These are phyloP conservation scores for Corbicula japonica DNA, from an alignment of 2,888 invertebrate species.

Conservation along the genomic window DNA sequence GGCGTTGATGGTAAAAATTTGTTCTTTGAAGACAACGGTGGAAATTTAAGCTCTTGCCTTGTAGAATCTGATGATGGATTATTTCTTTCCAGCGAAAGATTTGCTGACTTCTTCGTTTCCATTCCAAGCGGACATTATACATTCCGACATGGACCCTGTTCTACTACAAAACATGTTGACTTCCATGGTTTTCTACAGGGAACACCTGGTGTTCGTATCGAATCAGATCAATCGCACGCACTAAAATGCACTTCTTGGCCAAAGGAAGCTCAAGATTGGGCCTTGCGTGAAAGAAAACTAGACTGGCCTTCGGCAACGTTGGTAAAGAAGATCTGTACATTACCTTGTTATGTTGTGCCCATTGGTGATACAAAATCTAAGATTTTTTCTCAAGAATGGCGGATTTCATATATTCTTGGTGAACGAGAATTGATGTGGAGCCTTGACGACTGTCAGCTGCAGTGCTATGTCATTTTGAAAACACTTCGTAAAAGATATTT, in stretches of 20 bases:
- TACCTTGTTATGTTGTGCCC: slow-evolving; percentile 32
- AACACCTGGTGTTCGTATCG: not conserved
- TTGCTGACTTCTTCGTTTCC: slow-evolving; percentile 4
- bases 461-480: slow-evolving; percentile 38
- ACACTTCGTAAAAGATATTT: slow-evolving; percentile 9
- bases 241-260: slow-evolving; percentile 31
- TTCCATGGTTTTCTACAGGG: not conserved
- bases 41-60: not conserved
- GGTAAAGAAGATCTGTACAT: slow-evolving; percentile 8
- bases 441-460: slow-evolving; percentile 34
- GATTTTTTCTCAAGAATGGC: slow-evolving; percentile 18
- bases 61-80: not conserved
- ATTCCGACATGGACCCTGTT: not conserved
- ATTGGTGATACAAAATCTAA: slow-evolving; percentile 29
- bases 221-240: slow-evolving; percentile 19
- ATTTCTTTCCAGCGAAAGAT: slow-evolving; percentile 29
- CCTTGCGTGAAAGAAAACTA: slow-evolving; percentile 5
- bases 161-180: not conserved
- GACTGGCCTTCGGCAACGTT: slow-evolving; percentile 20
- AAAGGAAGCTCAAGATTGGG: slow-evolving; percentile 32
- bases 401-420: slow-evolving; percentile 25
- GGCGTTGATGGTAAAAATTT: not conserved
- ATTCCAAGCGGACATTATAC: not conserved
- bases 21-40: not conserved
- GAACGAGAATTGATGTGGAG: slow-evolving; percentile 42